phyloP scores from a whole-genome alignment of 2,888 invertebrate genomes.

The Leptarthrus brevirostris region DNA sequence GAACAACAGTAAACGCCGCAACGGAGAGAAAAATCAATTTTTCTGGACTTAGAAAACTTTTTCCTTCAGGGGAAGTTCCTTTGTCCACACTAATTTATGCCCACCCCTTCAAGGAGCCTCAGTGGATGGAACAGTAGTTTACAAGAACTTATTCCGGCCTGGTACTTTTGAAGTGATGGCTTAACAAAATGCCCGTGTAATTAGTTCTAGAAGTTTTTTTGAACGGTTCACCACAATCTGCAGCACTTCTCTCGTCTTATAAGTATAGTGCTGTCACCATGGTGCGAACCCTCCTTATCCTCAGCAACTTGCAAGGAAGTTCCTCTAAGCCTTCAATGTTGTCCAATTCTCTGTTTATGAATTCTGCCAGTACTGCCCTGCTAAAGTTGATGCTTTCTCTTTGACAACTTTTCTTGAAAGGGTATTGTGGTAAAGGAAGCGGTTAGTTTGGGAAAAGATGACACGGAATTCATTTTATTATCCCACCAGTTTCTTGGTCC shows the following conservation, averaged over 20 bases:
- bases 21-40: slow-evolving; percentile 34
- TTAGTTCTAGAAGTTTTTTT: slow-evolving; percentile 8
- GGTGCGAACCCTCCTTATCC: not conserved
- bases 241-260: too few species aligned
- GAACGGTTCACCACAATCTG: not conserved
- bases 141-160: slow-evolving; percentile 2
- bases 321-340: not conserved
- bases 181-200: slow-evolving; percentile 1
- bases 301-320: not conserved
- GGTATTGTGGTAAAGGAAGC: too few species aligned
- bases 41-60: slow-evolving; percentile 29
- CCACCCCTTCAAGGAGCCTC: slow-evolving; percentile 1
- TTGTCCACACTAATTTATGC: slow-evolving; percentile 32
- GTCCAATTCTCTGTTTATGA: slow-evolving; percentile 5
- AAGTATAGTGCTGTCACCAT: not conserved
- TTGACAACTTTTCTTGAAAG: too few species aligned
- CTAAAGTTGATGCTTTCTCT: too few species aligned
- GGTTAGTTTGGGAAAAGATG: too few species aligned
- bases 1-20: not conserved
- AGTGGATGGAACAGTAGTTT: not conserved
- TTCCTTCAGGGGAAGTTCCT: slow-evolving; percentile 6
- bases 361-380: not conserved
- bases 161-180: slow-evolving; percentile 1
- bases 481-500: too few species aligned
- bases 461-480: too few species aligned